A percentile compares a stretch with the other conserved stretches of the same genome.
Conservation (phyloP, 2,888 invertebrate genomes). For the Frankliniella intonsa region DNA sequence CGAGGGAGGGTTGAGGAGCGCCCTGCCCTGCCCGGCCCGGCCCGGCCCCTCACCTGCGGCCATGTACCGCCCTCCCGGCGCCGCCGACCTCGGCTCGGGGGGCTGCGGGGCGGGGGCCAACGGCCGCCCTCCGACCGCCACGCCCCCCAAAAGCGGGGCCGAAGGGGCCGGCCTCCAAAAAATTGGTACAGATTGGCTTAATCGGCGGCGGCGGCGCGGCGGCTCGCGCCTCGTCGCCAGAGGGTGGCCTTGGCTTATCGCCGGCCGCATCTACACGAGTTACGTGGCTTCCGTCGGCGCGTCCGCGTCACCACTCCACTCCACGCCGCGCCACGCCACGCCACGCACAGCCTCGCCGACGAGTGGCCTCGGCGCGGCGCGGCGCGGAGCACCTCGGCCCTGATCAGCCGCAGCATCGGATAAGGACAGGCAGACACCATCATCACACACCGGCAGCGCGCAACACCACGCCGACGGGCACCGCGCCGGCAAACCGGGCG, state of each 20-base stretch:
- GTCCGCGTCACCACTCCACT: neutral
- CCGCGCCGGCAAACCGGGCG: neutral
- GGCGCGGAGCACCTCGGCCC: neutral
- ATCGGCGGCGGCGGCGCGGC: neutral
- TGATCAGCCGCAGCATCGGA: neutral
- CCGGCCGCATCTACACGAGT: neutral
- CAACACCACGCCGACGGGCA: neutral
- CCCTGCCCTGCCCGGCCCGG: too few species aligned
- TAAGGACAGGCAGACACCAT: neutral
- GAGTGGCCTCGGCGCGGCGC: neutral
- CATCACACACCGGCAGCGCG: neutral
- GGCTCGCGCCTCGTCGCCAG: neutral
- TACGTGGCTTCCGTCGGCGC: conserved; percentile 15
- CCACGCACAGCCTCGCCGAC: too few species aligned
- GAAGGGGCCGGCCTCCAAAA: neutral
- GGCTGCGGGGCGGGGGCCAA: neutral
- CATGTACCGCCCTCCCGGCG: neutral
- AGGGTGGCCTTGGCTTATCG: neutral
- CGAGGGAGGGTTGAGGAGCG: too few species aligned
- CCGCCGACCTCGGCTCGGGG: neutral
- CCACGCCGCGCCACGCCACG: too few species aligned
- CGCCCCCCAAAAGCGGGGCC: neutral
- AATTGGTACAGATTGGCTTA: conserved; percentile 25
- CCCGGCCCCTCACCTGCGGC: too few species aligned
- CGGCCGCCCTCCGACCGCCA: neutral